Conservation (phyloP, 1,140 invertebrate genomes). For the Drosophila mayri region DNA sequence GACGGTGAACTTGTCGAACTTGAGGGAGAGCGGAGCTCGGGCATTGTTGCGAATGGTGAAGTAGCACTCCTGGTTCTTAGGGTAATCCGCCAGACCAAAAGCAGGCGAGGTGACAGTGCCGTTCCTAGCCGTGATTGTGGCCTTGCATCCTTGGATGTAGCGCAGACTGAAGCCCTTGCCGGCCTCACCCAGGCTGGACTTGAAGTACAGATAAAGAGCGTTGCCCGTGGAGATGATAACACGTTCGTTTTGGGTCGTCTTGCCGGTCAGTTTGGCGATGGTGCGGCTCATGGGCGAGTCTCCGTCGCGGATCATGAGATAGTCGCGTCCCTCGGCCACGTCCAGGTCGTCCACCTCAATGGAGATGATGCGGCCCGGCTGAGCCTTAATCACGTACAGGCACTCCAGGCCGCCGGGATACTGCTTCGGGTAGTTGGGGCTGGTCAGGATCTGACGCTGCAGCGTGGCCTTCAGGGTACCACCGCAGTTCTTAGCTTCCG, state of each 20-base stretch:
- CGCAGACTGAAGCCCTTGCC: constrained; percentile 96
- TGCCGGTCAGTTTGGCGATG: constrained; percentile 93
- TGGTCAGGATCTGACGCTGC: constrained; percentile 93
- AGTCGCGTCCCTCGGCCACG: constrained; percentile 93
- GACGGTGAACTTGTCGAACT: constrained; percentile 94
- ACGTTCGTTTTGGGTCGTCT: constrained; percentile 90
- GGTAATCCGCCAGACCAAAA: constrained; percentile 93
- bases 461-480: constrained; percentile 92
- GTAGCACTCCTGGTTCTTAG: constrained; percentile 96
- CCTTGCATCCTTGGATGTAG: constrained; percentile 94
- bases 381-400: constrained; percentile 95
- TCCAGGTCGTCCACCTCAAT: constrained; percentile 96
- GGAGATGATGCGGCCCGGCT: constrained; percentile 94
- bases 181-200: constrained; percentile 94
- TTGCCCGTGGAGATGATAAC: constrained; percentile 96
- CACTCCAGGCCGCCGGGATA: constrained; percentile 98
- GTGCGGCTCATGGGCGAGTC: constrained; percentile 93
- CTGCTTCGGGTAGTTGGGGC: constrained; percentile 95
- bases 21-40: constrained; percentile 93
- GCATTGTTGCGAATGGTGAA: constrained; percentile 94
- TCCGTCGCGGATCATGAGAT: constrained; percentile 95
- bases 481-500: constrained; percentile 95
- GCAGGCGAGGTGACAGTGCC: constrained; percentile 95
- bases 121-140: constrained; percentile 91
- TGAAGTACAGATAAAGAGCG: constrained; percentile 96